phyloP scores from a whole-genome alignment of 2,888 invertebrate genomes.

The Pycnomerus fuliginosus region DNA sequence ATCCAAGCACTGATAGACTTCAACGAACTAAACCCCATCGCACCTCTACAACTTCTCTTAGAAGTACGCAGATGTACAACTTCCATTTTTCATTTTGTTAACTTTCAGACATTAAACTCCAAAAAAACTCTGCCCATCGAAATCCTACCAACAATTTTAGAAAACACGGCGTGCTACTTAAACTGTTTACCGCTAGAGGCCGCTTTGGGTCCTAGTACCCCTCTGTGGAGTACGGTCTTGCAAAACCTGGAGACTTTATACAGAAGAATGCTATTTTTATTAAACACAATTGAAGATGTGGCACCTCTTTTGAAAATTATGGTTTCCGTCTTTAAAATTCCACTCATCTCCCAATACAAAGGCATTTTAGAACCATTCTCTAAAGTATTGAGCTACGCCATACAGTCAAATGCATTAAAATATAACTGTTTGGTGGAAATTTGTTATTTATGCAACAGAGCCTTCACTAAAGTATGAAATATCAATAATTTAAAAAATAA shows the following conservation, averaged over 20 bases:
- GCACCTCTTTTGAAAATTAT: constrained; percentile 74
- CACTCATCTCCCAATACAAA: constrained; percentile 79
- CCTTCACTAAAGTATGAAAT: constrained; percentile 69
- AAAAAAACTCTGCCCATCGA: constrained; percentile 73
- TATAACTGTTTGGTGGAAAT: constrained; percentile 81
- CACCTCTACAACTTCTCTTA: constrained; percentile 86
- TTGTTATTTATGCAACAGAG: constrained; percentile 86
- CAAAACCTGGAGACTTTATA: constrained; percentile 85
- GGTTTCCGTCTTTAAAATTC: constrained; percentile 78
- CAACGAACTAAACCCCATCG: constrained; percentile 91
- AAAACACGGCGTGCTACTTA: constrained; percentile 91
- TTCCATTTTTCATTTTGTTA: constrained; percentile 17
- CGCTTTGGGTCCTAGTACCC: constrained; percentile 65
- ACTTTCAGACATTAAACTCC: constrained; percentile 67
- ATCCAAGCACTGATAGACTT: constrained; percentile 93
- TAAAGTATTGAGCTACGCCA: constrained; percentile 89
- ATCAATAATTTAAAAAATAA: constrained; percentile 1
- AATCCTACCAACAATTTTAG: constrained; percentile 74
- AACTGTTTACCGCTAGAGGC: constrained; percentile 87
- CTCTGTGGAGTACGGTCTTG: constrained; percentile 78
- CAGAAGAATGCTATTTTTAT: constrained; percentile 69
- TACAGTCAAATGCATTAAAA: constrained; percentile 83
- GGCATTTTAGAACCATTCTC: constrained; percentile 92
- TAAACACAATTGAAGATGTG: constrained; percentile 70
- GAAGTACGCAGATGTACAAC: constrained; percentile 59